Conservation (phyloP, 92 coral and sea anemone species). For the Epizoanthus stellaris region DNA sequence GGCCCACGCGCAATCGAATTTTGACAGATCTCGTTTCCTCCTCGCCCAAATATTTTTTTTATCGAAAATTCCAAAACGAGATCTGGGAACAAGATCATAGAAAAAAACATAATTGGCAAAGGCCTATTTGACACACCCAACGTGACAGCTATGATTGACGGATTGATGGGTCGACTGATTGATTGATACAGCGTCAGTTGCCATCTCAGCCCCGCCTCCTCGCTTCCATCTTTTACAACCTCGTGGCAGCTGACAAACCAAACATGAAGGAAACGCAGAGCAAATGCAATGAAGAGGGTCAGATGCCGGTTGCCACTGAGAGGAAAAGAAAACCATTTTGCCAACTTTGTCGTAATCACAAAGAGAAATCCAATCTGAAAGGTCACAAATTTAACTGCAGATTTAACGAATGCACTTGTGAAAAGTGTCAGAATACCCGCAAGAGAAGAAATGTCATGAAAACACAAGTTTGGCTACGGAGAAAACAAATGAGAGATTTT, state of each 20-base stretch:
- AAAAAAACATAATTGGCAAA: too few species aligned
- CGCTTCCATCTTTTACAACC: slow-evolving; percentile 15
- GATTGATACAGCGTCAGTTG: slow-evolving; percentile 21
- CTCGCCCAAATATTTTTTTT: too few species aligned
- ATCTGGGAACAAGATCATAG: too few species aligned
- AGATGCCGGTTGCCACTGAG: background rate
- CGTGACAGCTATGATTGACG: too few species aligned
- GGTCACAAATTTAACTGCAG: slow-evolving; percentile 75
- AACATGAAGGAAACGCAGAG: background rate
- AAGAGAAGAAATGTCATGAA: slow-evolving; percentile 74
- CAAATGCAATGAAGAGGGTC: background rate
- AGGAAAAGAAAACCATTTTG: slow-evolving; percentile 66
- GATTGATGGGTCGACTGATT: background rate
- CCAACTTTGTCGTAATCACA: slow-evolving; percentile 81
- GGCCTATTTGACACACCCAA: too few species aligned
- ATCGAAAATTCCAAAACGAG: too few species aligned
- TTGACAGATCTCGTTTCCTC: too few species aligned
- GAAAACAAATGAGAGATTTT: slow-evolving; percentile 82
- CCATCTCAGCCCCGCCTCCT: slow-evolving; percentile 25
- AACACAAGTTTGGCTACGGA: slow-evolving; percentile 78
- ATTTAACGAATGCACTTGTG: slow-evolving; percentile 68
- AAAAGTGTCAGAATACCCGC: slow-evolving; percentile 69
- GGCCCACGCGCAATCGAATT: too few species aligned
- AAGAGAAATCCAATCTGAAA: slow-evolving; percentile 64
- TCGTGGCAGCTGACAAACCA: slow-evolving; percentile 13